Conservation (phyloP, 1,140 invertebrate species). For the Drosophila gunungcola region DNA sequence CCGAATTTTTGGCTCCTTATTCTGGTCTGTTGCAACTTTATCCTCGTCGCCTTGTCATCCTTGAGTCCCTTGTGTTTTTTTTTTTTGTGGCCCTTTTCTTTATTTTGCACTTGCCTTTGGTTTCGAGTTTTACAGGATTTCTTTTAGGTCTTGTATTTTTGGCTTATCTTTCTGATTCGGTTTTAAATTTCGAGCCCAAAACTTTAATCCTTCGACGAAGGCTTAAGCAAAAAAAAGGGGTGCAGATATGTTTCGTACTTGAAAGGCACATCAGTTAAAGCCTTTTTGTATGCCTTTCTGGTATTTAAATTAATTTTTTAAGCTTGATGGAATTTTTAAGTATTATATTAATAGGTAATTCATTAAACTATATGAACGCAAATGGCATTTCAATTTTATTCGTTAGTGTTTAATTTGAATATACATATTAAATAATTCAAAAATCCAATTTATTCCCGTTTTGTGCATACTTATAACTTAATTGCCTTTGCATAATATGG, state of each 20-base stretch:
- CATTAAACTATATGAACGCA: too few relatives aligned
- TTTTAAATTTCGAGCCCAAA: constrained; percentile 65
- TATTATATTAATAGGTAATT: too few relatives aligned
- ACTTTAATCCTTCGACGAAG: constrained; percentile 47
- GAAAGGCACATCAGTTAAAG: not conserved
- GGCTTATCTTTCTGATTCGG: constrained; percentile 30
- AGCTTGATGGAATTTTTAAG: too few relatives aligned
- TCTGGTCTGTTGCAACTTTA: constrained; percentile 46
- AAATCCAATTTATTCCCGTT: too few relatives aligned
- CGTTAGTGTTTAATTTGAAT: too few relatives aligned
- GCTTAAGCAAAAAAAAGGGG: constrained; percentile 3
- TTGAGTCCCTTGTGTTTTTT: constrained; percentile 30
- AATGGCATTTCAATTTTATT: too few relatives aligned
- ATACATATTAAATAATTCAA: too few relatives aligned
- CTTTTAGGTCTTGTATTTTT: constrained; percentile 3
- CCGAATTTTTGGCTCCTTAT: constrained; percentile 7
- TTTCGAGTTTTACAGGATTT: constrained; percentile 51
- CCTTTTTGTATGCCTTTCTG: not conserved
- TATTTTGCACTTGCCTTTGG: constrained; percentile 60
- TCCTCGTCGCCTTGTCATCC: constrained; percentile 42
- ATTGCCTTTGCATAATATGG: too few relatives aligned
- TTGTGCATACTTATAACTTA: too few relatives aligned
- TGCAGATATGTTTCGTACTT: not conserved
- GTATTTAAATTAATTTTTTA: too few relatives aligned
- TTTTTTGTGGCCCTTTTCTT: constrained; percentile 46